Evolutionary conservation across 2,888 invertebrate genomes (phyloP).

Genomic region (Pantelozetes paolii): DNA sequence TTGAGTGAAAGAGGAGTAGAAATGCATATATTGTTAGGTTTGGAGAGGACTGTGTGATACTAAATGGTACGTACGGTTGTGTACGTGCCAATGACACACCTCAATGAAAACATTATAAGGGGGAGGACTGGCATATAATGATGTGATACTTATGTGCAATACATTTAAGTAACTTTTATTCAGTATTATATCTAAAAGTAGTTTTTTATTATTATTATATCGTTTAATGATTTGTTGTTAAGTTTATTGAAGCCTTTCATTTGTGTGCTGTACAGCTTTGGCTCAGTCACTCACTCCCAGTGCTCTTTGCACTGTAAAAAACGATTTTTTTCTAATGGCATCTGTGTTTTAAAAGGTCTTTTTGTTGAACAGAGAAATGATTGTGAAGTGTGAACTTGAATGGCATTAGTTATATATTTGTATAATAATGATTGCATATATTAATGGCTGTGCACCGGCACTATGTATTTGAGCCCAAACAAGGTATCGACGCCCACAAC

Average conservation of each 20-base stretch:
- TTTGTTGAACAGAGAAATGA: conserved; percentile 6
- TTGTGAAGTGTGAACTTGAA: conserved; percentile 37
- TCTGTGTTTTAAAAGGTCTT: not conserved
- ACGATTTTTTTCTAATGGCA: not conserved
- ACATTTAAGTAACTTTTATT: not conserved
- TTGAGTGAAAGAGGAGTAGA: no score
- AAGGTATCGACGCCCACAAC: conserved; percentile 38
- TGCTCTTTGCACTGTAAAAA: not conserved
- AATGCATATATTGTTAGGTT: not conserved
- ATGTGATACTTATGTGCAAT: conserved; percentile 37
- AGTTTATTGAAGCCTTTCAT: conserved; percentile 14
- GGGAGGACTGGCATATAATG: conserved; percentile 36
- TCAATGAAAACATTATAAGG: conserved; percentile 36
- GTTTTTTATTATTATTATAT: conserved; percentile 8
- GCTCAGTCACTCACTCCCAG: not conserved
- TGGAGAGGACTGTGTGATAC: conserved; percentile 2
- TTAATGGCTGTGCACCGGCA: conserved; percentile 23
- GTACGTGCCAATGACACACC: conserved; percentile 38
- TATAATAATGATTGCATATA: conserved; percentile 37
- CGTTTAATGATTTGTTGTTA: conserved; percentile 20
- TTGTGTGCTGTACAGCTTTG: not conserved
- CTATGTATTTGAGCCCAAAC: conserved; percentile 36
- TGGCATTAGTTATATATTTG: conserved; percentile 38
- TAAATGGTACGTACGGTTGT: conserved; percentile 5
- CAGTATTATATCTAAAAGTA: not conserved